These are phyloP conservation scores for Cepaea nemoralis DNA, from an alignment of 1,140 invertebrate genomes.

Conservation along the genomic window DNA sequence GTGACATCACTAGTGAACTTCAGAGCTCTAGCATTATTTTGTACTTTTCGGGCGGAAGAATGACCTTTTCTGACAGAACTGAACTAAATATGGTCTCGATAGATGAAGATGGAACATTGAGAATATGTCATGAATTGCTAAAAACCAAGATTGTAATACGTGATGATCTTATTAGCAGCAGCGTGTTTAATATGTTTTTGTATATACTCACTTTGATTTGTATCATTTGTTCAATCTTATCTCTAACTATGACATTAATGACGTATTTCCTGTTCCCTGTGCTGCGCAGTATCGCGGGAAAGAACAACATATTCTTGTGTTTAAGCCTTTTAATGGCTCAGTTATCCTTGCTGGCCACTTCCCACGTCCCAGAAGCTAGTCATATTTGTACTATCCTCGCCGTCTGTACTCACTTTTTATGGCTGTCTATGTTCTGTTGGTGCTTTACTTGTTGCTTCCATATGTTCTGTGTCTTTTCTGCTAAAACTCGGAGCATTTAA, in stretches of 20 bases:
- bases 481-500: constrained; percentile 50
- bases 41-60: not conserved
- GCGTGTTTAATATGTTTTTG: not conserved
- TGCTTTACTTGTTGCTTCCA: constrained; percentile 88
- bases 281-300: constrained; percentile 11
- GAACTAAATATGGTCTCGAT: not conserved
- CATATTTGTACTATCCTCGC: constrained; percentile 75
- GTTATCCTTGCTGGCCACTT: not conserved
- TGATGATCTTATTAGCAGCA: not conserved
- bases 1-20: not conserved
- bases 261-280: constrained; percentile 15
- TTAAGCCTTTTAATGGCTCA: constrained; percentile 4
- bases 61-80: not conserved
- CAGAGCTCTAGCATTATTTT: not conserved
- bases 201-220: constrained; percentile 1
- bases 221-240: not conserved
- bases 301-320: constrained; percentile 20
- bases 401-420: constrained; percentile 89
- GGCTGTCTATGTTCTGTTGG: constrained; percentile 93
- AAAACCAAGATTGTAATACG: not conserved
- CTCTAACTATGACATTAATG: not conserved
- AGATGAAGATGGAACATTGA: constrained; percentile 24
- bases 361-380: not conserved
- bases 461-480: constrained; percentile 73
- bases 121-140: not conserved